Base-by-base conservation (phyloP, 2,797 vertebrate species). In the Danio albolineatus region DNA sequence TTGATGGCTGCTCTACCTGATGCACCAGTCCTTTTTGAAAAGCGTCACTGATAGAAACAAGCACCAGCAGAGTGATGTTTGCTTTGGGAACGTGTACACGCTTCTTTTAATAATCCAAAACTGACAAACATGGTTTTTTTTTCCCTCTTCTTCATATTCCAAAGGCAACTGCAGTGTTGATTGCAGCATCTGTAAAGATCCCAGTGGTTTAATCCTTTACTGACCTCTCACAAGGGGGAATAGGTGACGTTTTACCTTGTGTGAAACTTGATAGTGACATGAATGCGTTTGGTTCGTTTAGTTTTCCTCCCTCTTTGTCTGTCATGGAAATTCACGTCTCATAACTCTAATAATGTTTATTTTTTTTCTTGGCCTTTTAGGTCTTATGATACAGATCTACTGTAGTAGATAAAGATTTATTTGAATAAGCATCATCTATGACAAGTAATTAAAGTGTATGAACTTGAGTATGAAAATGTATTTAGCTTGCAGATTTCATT, bases 401-500 rank as follows among this genome's bases (percentile, higher is more conserved):
- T 82, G 79, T 84, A 84, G 83, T 86, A 78, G 62, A 80, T 84
- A 71, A 79, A 79, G 64, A 83, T 80, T 78, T 83, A 78, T 85
- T 84, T 66, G 79, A 82, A 85, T 84, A 82, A 82, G 82, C 85
- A 79, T 81, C 73, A 76, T 83, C 65, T 85, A 87, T 85, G 61
- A 78, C 77, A 83, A 91, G 84, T 90, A 89, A 90, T 88, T 84
- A 81, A 89, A 86, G 83, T 88, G 81, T 86, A 87, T 78, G 78
- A 85, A 85, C 65, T 78, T 82, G 59, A 86, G 79, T 86, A 85
- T 85, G 82, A 85, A 88, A 86, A 82, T 91, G 84, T 91, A 84
- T 92, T 91, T 89, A 87, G 89, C 89, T 81, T 87, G 86, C 61
- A 83, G 79, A 67, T 84, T 80, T 87, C 67, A 81, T 89, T 87